These are phyloP conservation scores for Melieria picta DNA, from an alignment of 2,888 invertebrate species.

Conservation along the genomic window DNA sequence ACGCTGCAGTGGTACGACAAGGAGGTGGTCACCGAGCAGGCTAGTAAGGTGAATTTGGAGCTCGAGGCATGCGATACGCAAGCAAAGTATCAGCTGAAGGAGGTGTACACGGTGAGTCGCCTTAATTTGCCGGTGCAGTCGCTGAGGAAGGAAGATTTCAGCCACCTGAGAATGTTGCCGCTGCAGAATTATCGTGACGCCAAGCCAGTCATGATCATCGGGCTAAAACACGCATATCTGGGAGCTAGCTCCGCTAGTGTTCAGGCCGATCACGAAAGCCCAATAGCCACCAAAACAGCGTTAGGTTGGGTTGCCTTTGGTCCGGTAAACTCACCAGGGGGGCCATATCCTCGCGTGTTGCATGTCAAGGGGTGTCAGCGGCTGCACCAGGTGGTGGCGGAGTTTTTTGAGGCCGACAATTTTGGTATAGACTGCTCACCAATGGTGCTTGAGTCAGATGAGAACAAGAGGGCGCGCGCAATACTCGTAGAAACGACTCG, in stretches of 20 bases:
- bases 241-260: slow-evolving; percentile 4
- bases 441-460: slow-evolving; percentile 3
- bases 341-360: background rate
- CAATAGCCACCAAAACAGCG: slow-evolving; percentile 16
- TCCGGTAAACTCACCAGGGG: slow-evolving; percentile 7
- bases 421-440: too few species aligned
- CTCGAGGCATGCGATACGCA: too few species aligned
- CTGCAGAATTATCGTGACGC: background rate
- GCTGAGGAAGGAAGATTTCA: background rate
- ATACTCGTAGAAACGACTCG: background rate
- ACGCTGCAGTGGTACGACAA: slow-evolving; percentile 41
- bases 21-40: slow-evolving; percentile 26
- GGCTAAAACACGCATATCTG: slow-evolving; percentile 4
- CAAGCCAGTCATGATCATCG: slow-evolving; percentile 4
- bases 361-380: slow-evolving; percentile 1
- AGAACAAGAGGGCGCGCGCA: slow-evolving; percentile 15
- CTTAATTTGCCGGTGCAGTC: slow-evolving; percentile 2
- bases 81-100: background rate
- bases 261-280: background rate
- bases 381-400: slow-evolving; percentile 3
- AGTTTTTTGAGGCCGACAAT: slow-evolving; percentile 1
- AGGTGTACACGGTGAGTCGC: background rate
- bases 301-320: slow-evolving; percentile 35
- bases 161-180: slow-evolving; percentile 3
- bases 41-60: too few species aligned